Conservation (phyloP, 2,888 invertebrate genomes). For the Anarsia innoxiella region DNA sequence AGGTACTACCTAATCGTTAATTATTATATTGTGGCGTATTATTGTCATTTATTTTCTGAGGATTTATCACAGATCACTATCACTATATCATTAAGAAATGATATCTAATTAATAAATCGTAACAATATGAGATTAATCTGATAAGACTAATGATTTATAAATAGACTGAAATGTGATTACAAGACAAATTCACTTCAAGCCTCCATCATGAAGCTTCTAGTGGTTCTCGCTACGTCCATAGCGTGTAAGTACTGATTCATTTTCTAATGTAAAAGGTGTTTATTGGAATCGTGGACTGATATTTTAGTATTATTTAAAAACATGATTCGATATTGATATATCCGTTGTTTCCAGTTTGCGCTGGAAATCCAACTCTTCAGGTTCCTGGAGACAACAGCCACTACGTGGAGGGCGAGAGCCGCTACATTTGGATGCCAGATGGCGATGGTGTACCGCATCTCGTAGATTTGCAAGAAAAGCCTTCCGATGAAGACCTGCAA, state of each 20-base stretch:
- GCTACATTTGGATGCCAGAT: constrained; percentile 64
- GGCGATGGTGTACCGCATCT: constrained; percentile 43
- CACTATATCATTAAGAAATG: no score
- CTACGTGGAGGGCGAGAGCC: constrained; percentile 58
- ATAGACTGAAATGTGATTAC: background rate
- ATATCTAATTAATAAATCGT: no score
- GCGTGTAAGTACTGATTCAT: constrained; percentile 28
- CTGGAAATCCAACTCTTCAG: constrained; percentile 33
- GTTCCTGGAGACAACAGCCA: constrained; percentile 57
- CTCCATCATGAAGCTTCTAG: constrained; percentile 32
- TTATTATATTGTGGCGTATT: no score
- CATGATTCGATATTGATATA: no score
- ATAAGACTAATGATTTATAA: background rate
- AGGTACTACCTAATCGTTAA: no score
- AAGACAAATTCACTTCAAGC: background rate
- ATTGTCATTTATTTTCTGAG: no score
- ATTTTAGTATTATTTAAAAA: no score
- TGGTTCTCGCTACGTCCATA: constrained; percentile 28
- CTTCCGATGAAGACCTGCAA: constrained; percentile 25
- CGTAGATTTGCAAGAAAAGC: constrained; percentile 42
- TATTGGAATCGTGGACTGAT: no score
- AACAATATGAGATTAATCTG: background rate
- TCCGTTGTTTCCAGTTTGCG: constrained; percentile 47
- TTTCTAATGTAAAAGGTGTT: no score
- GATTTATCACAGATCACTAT: no score